phyloP scores from a whole-genome alignment of 1,140 invertebrate species.

The Musca domestica region DNA sequence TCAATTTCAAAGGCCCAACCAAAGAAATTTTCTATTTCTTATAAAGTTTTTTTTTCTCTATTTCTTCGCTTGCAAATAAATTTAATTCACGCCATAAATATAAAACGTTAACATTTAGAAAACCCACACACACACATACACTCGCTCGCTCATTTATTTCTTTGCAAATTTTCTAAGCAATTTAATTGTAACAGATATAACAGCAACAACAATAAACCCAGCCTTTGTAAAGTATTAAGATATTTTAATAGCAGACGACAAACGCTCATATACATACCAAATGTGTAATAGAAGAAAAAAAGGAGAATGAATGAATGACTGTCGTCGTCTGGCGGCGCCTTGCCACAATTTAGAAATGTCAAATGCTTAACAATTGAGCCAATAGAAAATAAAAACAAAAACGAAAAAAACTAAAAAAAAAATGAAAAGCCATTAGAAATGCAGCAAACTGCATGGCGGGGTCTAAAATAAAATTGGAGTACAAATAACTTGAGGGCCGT shows the following conservation, averaged over 20 bases:
- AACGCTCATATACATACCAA: not conserved
- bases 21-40: no score
- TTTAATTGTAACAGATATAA: slow-evolving; percentile 11
- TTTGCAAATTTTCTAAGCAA: slow-evolving; percentile 6
- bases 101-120: no score
- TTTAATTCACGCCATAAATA: slow-evolving; percentile 9
- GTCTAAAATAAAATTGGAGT: no score
- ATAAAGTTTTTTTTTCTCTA: no score
- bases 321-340: slow-evolving; percentile 4
- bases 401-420: not conserved
- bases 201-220: not conserved
- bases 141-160: not conserved
- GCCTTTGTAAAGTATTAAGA: not conserved
- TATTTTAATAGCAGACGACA: slow-evolving; percentile 10
- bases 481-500: no score
- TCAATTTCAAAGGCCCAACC: not conserved
- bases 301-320: no score
- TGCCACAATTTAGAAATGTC: slow-evolving; percentile 21
- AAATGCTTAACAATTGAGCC: slow-evolving; percentile 14
- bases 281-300: no score
- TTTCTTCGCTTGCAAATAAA: not conserved
- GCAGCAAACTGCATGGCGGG: no score
- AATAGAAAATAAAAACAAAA: no score
- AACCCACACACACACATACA: not conserved
- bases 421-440: not conserved